Evolutionary conservation across 2,797 vertebrate species (phyloP), one percentile per base, ranked within the genome.

Genomic region (Channa striata): DNA sequence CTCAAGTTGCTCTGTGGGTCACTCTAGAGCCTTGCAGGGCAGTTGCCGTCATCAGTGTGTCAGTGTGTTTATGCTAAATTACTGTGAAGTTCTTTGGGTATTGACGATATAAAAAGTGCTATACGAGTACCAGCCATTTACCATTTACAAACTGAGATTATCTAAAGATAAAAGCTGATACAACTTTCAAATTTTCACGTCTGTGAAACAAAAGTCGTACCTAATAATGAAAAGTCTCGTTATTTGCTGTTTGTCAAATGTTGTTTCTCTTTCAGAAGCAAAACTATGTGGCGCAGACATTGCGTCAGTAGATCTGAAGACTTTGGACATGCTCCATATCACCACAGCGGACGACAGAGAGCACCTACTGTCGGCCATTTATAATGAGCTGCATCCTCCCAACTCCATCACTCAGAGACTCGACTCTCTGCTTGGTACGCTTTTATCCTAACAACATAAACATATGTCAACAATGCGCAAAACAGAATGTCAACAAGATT

Each of bases 281-380:
- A 88, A 91, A 34, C 80, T 96, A 50, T 81, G 88, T 64, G 94
- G 93, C 14, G 89, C 86, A 53, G 92, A 95, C 50, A 82, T 95
- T 2, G 92, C 90, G 1, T 84, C 91, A 5, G 89, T 95, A 54
- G 89, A 94, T 49, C 70, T 82, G 68, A 86, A 80, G 34, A 92
- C 78, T 44, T 85, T 95, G 56, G 90, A 94, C 49, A 37, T 79
- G 23, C 92, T 95, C 36, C 93, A 92, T 16, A 82, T 95, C 61
- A 74, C 74, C 62, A 74, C 81, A 5, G 51, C 86, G 56, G 89
- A 95, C 62, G 93, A 95, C 13, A 91, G 78, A 58, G 94, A 94
- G 85, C 86, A 58, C 48, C 69, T 94, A 14, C 87, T 95, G 43
- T 93, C 94, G 0, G 92, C 92, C 25, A 87, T 95, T 69, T 95